Base-by-base conservation (phyloP, 2,888 invertebrate species). In the Apamea epomidion region DNA sequence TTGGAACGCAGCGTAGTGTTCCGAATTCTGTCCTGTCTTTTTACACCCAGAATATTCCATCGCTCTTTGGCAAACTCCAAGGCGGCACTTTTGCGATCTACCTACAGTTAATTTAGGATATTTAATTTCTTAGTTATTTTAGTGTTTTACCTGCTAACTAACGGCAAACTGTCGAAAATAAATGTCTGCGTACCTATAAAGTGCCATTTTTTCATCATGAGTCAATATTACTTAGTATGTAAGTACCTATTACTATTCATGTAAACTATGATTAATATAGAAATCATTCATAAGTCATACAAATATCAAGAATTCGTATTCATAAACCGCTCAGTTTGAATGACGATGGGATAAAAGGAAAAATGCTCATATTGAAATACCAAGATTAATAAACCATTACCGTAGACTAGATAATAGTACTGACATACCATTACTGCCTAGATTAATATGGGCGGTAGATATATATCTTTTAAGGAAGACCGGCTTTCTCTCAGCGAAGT, bases 341-440 rank as follows among this genome's bases (percentile, higher is more conserved):
- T 68, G 21, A 62, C 37, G 70, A 67, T 42, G 37, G 64, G 74
- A 76, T 78, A 81, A 76, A 74, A 74, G 75, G 48, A 73, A 78
- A 71, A 70, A 87, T 73, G 75, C 62, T 73, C 25, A 7, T 72
- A 74, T 37, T 84, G 65, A 67, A 86, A 86, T 83, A 37, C 64
- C 67, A 37, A 45, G n/a, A 42, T 72, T 16, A 14, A 51, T 58
- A 74, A 51, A 62, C 6, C 32, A 25, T 58, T 58, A 58, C 25
- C 25, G 32, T 18, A 62, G n/a, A 37, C 58, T 70, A 81, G 58
- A 29, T 76, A 45, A 29, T 25, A 58, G 76, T 32, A 18, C n/a
- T 25, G 76, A 60, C 32, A n/a, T 45, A 45, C 18, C n/a, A 37
- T 62, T 62, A 71, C 16, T 37, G 7, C 18, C 25, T 37, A 37